phyloP scores from a whole-genome alignment of 2,797 vertebrate species.

The Sebastolobus altivelis region DNA sequence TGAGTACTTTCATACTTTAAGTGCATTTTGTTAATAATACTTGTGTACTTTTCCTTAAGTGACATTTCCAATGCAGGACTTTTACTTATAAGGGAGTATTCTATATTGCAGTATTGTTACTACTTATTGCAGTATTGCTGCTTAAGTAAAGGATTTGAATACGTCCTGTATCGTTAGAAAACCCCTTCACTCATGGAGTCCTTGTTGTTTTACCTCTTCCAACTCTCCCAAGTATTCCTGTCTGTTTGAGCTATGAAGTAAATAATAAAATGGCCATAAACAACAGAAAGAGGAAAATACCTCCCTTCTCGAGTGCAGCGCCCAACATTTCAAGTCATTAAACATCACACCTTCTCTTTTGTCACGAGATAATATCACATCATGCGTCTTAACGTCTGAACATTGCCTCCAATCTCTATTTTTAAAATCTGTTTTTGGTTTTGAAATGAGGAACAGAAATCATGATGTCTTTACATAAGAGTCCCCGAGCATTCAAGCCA shows the following conservation, averaged over 20 bases:
- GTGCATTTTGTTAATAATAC: background rate
- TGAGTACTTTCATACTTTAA: background rate
- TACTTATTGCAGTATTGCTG: background rate
- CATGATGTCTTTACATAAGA: slow-evolving; percentile 48
- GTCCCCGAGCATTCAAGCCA: slow-evolving; percentile 66
- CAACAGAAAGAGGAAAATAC: background rate
- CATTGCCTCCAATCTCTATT: slow-evolving; percentile 30
- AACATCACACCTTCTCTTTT: slow-evolving; percentile 14
- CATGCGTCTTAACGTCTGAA: slow-evolving; percentile 15
- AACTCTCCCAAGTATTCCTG: background rate
- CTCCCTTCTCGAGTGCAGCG: background rate
- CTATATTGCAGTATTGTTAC: background rate
- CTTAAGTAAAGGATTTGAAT: background rate
- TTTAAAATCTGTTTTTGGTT: slow-evolving; percentile 45
- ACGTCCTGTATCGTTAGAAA: background rate
- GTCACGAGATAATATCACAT: slow-evolving; percentile 33
- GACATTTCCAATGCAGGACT: background rate
- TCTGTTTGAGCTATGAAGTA: slow-evolving; percentile 24
- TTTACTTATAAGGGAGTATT: background rate
- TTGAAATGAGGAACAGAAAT: slow-evolving; percentile 49
- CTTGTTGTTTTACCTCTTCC: background rate
- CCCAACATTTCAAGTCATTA: slow-evolving; percentile 25
- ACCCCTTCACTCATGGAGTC: background rate
- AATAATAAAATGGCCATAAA: slow-evolving; percentile 16
- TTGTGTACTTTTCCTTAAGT: background rate